Base-by-base conservation (phyloP, 2,113 vertebrate species). In the Pelobates fuscus region DNA sequence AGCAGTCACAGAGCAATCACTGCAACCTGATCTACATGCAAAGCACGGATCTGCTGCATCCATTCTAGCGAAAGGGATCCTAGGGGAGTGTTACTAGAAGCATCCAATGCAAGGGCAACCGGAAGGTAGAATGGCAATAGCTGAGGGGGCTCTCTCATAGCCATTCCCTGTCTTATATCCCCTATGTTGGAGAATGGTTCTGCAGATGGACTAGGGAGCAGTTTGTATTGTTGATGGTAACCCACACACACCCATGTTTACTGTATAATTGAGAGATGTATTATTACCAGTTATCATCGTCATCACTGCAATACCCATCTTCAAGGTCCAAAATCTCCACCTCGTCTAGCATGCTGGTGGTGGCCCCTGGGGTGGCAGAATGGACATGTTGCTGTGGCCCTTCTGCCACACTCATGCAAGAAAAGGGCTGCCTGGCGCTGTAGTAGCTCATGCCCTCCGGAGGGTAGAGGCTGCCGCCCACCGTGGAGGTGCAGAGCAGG, bases 271-370 rank as follows among this genome's bases (percentile, higher is more conserved):
- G n/a, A n/a, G n/a, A n/a, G n/a, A n/a, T n/a, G n/a, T n/a, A n/a
- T n/a, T 59, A 72, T 71, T 92, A 98, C 96, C 96, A 98, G 84
- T 88, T 91, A 69, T 97, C 94, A 23, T 94, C 94, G n/a, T 93
- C 83, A 70, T 92, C 83, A 20, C 82, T 69, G n/a, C 88, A 82
- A 5, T 89, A 84, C 32, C 91, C 62, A 78, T 79, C 78, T 80
- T 88, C 88, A 66, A 97, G 87, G 79, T 98, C 94, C 86, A 98
- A 80, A n/a, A 92, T 74, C 67, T 96, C 93, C 76, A 97, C 91
- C 85, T 96, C 93, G 32, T 98, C 95, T 92, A 96, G 77, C 68
- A 91, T 84, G 44, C 92, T 82, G 23, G 82, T 81, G 44, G 92
- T 83, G 23, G 82, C 81, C 62, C 82, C 67, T 30, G 78, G 70